phyloP scores from a whole-genome alignment of 53 echinoderm and acorn worm species.

The Actinopyga echinites region DNA sequence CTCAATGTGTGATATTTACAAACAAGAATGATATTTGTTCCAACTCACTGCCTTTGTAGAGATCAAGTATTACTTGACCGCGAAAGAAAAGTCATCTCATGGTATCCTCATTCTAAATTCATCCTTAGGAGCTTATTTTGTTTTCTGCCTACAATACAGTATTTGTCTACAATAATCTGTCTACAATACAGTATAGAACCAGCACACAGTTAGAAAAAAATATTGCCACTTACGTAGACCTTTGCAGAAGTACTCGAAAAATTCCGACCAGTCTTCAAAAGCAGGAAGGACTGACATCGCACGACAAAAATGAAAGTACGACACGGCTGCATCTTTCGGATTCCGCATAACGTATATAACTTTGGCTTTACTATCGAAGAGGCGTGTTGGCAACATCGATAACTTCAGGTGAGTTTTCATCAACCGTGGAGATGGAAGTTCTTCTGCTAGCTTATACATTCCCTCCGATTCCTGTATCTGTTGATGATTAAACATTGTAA shows the following conservation, averaged over 20 bases:
- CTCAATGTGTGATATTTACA: too few species aligned
- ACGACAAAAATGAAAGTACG: not conserved
- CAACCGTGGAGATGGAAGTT: not conserved
- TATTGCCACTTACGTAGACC: not conserved
- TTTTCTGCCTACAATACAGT: too few species aligned
- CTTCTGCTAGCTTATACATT: not conserved
- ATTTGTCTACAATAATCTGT: too few species aligned
- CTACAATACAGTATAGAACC: too few species aligned
- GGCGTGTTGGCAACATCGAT: not conserved
- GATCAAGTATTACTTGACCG: too few species aligned
- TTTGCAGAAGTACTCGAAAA: not conserved
- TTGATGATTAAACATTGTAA: not conserved
- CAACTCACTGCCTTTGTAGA: too few species aligned
- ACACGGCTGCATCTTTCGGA: conserved; percentile 10
- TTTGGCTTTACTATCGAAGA: not conserved
- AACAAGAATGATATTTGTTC: too few species aligned
- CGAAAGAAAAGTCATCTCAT: too few species aligned
- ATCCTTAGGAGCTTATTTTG: too few species aligned
- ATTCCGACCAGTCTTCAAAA: not conserved
- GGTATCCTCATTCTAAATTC: too few species aligned
- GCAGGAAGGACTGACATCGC: not conserved
- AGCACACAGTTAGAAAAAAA: not conserved
- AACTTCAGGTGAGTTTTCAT: not conserved
- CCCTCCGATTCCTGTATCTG: not conserved
- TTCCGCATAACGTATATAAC: not conserved